Conservation (phyloP, 64 coral and sea anemone genomes). For the Montipora sp. region DNA sequence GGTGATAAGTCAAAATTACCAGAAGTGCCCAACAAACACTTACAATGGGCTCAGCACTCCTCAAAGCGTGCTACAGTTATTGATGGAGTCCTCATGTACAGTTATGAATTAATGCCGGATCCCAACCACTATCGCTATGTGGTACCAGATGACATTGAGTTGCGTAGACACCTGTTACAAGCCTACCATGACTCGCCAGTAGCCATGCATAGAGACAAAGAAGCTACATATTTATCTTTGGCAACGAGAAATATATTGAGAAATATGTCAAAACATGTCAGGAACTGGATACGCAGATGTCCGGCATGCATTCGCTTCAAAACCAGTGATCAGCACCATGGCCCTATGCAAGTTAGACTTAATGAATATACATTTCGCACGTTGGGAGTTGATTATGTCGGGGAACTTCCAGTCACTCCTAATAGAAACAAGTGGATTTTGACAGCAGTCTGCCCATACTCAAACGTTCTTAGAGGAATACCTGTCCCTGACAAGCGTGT, state of each 20-base stretch:
- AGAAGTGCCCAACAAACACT: conserved; percentile 16
- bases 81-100: conserved; percentile 28
- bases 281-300: conserved; percentile 30
- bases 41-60: conserved; percentile 29
- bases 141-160: conserved; percentile 10
- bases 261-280: conserved; percentile 13
- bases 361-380: too few relatives aligned
- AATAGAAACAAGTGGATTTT: conserved; percentile 32
- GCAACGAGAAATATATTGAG: background rate
- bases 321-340: background rate
- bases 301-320: conserved; percentile 25
- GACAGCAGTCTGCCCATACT: conserved; percentile 45
- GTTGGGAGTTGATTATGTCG: too few relatives aligned
- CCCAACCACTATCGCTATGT: conserved; percentile 4
- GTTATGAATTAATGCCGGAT: conserved; percentile 5
- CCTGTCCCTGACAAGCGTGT: conserved; percentile 46
- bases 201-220: conserved; percentile 36
- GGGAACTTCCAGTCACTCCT: background rate
- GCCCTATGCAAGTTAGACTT: background rate
- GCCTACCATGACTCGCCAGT: conserved; percentile 35
- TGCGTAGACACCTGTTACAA: conserved; percentile 1
- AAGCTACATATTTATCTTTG: conserved; percentile 6
- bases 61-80: conserved; percentile 16
- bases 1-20: background rate
- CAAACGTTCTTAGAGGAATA: conserved; percentile 48